phyloP scores from a whole-genome alignment of 1,140 invertebrate species.

The Hormaphis cornu region DNA sequence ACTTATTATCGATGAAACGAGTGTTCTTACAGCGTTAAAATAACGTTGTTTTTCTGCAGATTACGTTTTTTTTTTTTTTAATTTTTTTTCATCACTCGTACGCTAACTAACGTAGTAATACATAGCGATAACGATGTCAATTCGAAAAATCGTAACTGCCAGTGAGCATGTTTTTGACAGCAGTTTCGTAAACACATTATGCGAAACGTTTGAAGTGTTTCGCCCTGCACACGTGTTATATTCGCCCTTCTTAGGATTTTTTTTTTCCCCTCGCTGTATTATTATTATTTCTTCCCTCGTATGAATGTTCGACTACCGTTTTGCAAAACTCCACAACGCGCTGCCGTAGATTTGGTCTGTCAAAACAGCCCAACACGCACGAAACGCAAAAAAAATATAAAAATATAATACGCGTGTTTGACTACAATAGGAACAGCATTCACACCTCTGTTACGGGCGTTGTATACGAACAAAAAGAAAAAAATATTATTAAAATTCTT shows the following conservation, averaged over 20 bases:
- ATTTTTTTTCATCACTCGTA: too few relatives aligned
- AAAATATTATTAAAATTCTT: too few relatives aligned
- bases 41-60: too few relatives aligned
- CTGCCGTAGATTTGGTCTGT: not conserved
- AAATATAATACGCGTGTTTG: too few relatives aligned
- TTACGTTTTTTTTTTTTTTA: too few relatives aligned
- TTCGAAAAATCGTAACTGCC: not conserved
- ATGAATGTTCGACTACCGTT: not conserved
- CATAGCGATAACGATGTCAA: not conserved
- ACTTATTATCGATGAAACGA: too few relatives aligned
- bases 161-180: slow-evolving; percentile 10
- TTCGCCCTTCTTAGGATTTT: not conserved
- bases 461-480: too few relatives aligned
- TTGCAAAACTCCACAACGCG: not conserved
- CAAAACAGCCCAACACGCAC: not conserved
- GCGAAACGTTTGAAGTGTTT: slow-evolving; percentile 11
- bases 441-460: not conserved
- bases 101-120: not conserved
- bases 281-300: not conserved
- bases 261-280: not conserved
- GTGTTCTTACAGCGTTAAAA: too few relatives aligned
- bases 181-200: not conserved
- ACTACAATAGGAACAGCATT: not conserved
- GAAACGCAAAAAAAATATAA: not conserved
- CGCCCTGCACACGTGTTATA: not conserved